Evolutionary conservation across 2,797 vertebrate genomes (phyloP).

Genomic region (Apogon hyalosoma): DNA sequence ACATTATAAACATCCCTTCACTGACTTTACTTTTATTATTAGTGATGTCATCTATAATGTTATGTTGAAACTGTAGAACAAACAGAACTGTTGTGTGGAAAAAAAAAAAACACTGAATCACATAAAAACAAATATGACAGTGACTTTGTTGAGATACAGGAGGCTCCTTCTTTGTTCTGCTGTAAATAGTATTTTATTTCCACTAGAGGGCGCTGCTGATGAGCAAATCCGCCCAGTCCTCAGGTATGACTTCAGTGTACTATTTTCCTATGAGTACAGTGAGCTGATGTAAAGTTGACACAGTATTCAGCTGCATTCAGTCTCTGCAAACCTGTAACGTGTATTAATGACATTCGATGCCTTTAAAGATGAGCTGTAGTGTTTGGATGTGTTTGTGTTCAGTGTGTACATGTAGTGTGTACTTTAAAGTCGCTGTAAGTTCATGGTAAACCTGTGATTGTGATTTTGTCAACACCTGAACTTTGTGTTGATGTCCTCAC

Average conservation of each 20-base stretch:
- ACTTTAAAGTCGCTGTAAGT: too few species aligned
- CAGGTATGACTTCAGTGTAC: not conserved
- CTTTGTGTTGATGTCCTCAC: not conserved
- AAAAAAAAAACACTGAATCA: too few species aligned
- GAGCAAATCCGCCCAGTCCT: conserved; percentile 47
- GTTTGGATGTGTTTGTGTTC: not conserved
- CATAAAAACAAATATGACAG: too few species aligned
- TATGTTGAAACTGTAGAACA: too few species aligned
- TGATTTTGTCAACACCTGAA: too few species aligned
- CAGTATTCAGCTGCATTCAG: not conserved
- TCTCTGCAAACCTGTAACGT: too few species aligned
- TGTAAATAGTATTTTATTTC: conserved; percentile 9
- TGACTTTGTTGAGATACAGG: too few species aligned
- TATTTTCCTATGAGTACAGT: not conserved
- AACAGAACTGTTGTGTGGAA: too few species aligned
- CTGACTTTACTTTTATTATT: too few species aligned
- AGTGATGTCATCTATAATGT: too few species aligned
- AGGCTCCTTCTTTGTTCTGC: not conserved
- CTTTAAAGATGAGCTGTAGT: not conserved
- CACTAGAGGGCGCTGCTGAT: conserved; percentile 74
- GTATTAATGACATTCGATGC: not conserved
- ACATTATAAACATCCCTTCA: too few species aligned
- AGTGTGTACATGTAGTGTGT: not conserved
- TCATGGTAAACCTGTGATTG: too few species aligned
- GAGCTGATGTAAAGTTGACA: not conserved